Base-by-base conservation (phyloP, 2,797 vertebrate species). In the Karalla daura region DNA sequence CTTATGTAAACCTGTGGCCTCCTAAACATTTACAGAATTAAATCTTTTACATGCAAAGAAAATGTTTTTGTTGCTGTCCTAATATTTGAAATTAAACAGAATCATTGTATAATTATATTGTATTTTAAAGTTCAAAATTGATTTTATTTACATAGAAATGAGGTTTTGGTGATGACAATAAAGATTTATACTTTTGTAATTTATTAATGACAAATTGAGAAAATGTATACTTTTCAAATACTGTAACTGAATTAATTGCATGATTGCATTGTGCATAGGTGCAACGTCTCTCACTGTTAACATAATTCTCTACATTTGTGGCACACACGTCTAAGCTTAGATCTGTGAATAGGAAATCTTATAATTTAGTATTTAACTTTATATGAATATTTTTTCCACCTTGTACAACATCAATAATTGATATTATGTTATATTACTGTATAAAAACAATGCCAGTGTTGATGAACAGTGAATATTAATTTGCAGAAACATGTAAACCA, bases 111-210 rank as follows among this genome's bases (percentile, higher is more conserved):
- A 23, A 52, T 54, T 35, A 40, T 56, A 10, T 30, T 66, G 28
- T 13, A 54, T 59, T 59, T 39, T 8, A 60, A n/a, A 14, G 30
- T 52, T 40, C 55, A n/a, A 27, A 27, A 21, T 11, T 28, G 54
- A 33, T 54, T 32, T 54, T 5, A 63, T 51, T 56, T 40, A 13
- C 15, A 51, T 15, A 23, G 20, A 17, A 27, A 12, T 2, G 15
- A 45, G 18, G 12, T 51, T 55, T 47, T 62, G 41, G 30, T 73
- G 28, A 45, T 49, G 23, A 58, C 21, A 41, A 55, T 30, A 15
- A 20, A 32, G 2, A 52, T 24, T 44, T 43, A 36, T n/a, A 46
- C 49, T 53, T 47, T 70, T 56, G 24, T 49, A 64, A 51, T 1
- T 43, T 63, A 69, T 65, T 33, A 25, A 32, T 27, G 50, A 33